Conservation (phyloP, 2,113 vertebrate genomes). For the Empidonax traillii region DNA sequence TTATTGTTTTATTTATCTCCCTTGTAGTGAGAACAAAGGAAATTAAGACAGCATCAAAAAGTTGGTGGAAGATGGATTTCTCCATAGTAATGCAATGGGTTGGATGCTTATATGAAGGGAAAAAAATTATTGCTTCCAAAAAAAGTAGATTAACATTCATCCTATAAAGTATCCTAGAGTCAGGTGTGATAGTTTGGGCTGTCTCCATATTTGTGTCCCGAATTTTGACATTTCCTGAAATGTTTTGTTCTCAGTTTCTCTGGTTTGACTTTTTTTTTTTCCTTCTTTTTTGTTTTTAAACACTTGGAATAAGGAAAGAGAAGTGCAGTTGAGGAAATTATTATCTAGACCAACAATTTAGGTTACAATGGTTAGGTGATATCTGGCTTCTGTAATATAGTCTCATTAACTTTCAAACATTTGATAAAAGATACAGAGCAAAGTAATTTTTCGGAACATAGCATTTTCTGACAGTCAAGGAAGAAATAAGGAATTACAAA, state of each 20-base stretch:
- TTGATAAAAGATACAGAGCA: not conserved
- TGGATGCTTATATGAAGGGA: not conserved
- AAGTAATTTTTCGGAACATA: not conserved
- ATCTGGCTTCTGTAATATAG: not conserved
- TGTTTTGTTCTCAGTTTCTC: not conserved
- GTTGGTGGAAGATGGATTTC: not conserved
- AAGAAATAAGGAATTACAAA: not conserved
- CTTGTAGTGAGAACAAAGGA: not conserved
- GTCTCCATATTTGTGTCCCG: not conserved
- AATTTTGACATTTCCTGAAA: not conserved
- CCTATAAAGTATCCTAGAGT: not conserved
- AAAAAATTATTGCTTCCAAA: not conserved
- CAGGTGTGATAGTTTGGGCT: not conserved
- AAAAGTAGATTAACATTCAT: not conserved
- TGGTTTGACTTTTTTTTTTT: not conserved
- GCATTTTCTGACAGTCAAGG: not conserved
- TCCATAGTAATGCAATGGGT: not conserved
- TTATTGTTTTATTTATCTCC: not conserved
- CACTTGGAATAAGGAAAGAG: not conserved
- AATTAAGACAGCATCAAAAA: not conserved
- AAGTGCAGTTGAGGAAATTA: not conserved
- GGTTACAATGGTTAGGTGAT: not conserved
- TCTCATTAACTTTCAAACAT: not conserved
- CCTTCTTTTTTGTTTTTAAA: not conserved
- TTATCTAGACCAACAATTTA: not conserved